Evolutionary conservation across 2,888 invertebrate genomes (phyloP), one percentile per base, ranked within the genome.

Genomic region (Nesidiocoris tenuis): DNA sequence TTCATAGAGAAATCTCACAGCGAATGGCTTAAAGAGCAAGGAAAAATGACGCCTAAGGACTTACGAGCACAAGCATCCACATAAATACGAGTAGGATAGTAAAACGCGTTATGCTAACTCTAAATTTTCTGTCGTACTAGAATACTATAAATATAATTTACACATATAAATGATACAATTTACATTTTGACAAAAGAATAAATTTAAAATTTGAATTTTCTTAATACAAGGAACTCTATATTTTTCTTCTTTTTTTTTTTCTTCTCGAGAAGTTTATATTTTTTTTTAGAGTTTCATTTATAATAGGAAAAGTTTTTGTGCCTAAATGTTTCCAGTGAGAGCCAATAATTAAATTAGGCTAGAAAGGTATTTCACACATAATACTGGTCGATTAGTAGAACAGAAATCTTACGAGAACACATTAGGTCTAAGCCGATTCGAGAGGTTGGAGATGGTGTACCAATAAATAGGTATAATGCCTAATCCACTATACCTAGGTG

Each of bases 161-260:
- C 72, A 70, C 17, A 39, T 23, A 39, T 72, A 72, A 72, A 72
- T 39, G 39, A 39, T 72, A 72, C 25, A 72, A 61, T 72, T 72
- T 61, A 61, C 61, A 72, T 19, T 17, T 23, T 21, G 16, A 25
- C n/a, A 59, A 59, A 59, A 7, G 5, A 63, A 24, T n/a, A 65
- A 5, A 12, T 65, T 65, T 65, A 25, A 9, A 65, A 65, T 25
- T 65, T 65, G 61, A 16, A 59, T 3, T 59, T 59, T 59, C 59
- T 72, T 61, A 72, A 61, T 25, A 54, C 9, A 72, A 72, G 72
- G 72, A 72, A 72, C 72, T 72, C 72, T 61, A 72, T 72, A 59
- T 17, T 59, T 39, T 7, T 7, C 12, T 39, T 39, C 3, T 39
- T n/a, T n/a, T n/a, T n/a, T n/a, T n/a, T n/a, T n/a, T n/a, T n/a